phyloP scores from a whole-genome alignment of 2,797 vertebrate genomes.

The Lophotriccus pileatus region DNA sequence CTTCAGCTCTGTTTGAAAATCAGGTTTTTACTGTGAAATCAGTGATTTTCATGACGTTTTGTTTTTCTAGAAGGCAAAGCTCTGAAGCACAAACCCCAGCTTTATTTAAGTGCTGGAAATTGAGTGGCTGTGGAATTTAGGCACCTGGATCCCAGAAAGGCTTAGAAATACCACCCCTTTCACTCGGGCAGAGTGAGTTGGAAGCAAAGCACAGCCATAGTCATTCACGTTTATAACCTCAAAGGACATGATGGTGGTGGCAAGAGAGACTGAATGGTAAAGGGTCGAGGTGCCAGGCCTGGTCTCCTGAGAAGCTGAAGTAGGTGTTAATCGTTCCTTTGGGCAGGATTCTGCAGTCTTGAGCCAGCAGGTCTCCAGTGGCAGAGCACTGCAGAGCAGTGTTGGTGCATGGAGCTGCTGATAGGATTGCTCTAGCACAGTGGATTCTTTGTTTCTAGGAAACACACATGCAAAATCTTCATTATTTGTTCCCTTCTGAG shows the following conservation, averaged over 20 bases:
- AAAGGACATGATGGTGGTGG: background rate
- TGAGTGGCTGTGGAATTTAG: background rate
- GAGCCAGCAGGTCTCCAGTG: background rate
- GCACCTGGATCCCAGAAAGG: background rate
- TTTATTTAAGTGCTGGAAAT: background rate
- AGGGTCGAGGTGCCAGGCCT: rapidly evolving
- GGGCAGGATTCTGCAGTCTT: background rate
- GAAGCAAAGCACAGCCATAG: background rate
- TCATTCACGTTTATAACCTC: background rate
- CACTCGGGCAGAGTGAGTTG: background rate
- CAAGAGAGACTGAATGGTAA: background rate
- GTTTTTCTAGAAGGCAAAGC: background rate
- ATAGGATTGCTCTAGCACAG: background rate
- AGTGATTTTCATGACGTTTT: background rate
- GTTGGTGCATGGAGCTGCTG: background rate
- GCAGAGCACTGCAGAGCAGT: background rate
- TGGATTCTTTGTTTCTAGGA: background rate
- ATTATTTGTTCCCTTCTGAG: background rate
- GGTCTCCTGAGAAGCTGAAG: background rate
- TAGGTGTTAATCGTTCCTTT: background rate
- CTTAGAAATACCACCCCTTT: background rate
- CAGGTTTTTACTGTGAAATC: background rate
- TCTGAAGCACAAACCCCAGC: background rate
- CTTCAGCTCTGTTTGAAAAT: background rate
- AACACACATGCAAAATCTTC: background rate